These are phyloP conservation scores for Archaeoteleia sp. DNA, from an alignment of 2,888 invertebrate species.

Conservation along the genomic window DNA sequence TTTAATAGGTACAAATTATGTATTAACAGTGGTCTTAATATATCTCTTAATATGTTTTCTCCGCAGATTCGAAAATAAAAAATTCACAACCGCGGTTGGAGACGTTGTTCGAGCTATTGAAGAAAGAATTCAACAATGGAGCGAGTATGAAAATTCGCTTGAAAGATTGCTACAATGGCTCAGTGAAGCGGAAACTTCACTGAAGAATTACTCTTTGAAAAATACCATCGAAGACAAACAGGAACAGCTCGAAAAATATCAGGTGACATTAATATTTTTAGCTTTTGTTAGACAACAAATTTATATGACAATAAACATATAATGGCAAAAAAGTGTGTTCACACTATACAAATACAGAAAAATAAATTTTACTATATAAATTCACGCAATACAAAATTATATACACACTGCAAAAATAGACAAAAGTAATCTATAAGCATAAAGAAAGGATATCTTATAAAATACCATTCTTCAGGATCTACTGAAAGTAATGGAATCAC, in stretches of 20 bases:
- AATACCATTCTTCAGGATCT: conserved; percentile 80
- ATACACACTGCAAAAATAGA: too few species aligned
- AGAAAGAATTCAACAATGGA: conserved; percentile 92
- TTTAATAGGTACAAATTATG: not conserved
- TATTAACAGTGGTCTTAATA: not conserved
- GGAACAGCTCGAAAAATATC: conserved; percentile 92
- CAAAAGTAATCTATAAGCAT: too few species aligned
- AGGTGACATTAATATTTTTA: conserved; percentile 78
- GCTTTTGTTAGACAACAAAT: conserved; percentile 8
- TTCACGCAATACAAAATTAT: too few species aligned
- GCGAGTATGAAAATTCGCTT: conserved; percentile 90
- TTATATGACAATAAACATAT: too few species aligned
- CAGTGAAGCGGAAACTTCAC: conserved; percentile 87
- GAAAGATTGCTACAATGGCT: conserved; percentile 90
- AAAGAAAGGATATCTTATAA: conserved; percentile 55
- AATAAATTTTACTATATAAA: too few species aligned
- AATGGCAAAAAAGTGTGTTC: too few species aligned
- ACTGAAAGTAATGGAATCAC: conserved; percentile 83
- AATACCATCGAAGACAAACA: conserved; percentile 92
- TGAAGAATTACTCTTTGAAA: conserved; percentile 90
- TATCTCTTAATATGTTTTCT: not conserved
- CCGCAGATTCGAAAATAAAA: conserved; percentile 85
- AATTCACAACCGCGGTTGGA: conserved; percentile 84
- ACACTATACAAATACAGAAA: too few species aligned
- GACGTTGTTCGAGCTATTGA: conserved; percentile 88